Percentiles rank a stretch among this genome's conserved stretches.
phyloP scores from a whole-genome alignment of 2,797 vertebrate genomes.

The Natrix natrix region DNA sequence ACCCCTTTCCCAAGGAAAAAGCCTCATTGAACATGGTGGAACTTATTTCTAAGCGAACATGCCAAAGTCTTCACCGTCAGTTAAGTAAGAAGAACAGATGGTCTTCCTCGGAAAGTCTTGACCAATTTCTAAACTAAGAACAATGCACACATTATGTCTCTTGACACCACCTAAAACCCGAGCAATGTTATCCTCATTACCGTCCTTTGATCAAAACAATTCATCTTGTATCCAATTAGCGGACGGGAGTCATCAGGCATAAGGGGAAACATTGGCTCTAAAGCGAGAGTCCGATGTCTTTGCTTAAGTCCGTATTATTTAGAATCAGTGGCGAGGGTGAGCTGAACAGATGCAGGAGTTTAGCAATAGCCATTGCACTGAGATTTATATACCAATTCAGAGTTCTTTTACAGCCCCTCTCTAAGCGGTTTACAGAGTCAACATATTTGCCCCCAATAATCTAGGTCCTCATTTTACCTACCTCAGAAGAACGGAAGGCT shows the following conservation, averaged over 20 bases:
- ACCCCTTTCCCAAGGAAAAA: background rate
- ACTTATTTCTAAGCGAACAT: background rate
- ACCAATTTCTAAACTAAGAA: background rate
- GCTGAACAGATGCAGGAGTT: background rate
- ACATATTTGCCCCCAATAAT: background rate
- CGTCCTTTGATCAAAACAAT: background rate
- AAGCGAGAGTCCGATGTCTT: background rate
- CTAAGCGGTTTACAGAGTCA: background rate
- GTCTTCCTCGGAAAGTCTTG: background rate
- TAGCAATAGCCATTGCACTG: background rate
- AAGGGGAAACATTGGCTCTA: background rate
- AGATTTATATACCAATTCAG: background rate
- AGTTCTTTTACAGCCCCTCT: background rate
- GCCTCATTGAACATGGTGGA: background rate
- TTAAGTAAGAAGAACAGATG: background rate
- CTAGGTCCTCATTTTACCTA: background rate
- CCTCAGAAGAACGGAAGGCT: background rate
- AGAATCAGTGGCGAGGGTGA: background rate
- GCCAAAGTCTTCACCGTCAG: background rate
- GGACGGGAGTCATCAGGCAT: background rate
- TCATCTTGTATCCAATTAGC: background rate
- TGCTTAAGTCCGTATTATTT: background rate
- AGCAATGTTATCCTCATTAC: background rate
- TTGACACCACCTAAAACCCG: background rate
- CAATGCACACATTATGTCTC: background rate